Base-by-base conservation (phyloP, 2,113 vertebrate genomes). In the Burhinus oedicnemus region DNA sequence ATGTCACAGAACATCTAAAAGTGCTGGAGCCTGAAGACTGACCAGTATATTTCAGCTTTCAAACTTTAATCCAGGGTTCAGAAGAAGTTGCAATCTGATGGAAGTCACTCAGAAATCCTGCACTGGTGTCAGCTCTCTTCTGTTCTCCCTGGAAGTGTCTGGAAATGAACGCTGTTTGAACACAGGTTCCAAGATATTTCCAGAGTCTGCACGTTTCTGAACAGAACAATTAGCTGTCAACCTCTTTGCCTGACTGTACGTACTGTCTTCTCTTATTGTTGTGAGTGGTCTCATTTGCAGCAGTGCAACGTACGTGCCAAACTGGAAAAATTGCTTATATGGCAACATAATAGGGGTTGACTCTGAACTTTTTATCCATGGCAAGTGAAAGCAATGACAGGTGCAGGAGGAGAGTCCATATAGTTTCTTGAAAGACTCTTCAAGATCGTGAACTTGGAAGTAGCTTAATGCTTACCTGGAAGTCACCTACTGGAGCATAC, bases 401-500 rank as follows among this genome's bases (percentile, higher is more conserved):
- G 10, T 77, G 32, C 6, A 68, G 38, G 51, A 38, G 15, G 6
- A 52, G 14, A 16, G 6, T 62, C 36, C 1, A 0, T 26, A 9
- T 3, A 25, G 6, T 82, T 91, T 81, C 7, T 47, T 77, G 30
- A 44, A 58, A 72, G 26, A 25, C 57, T 36, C 8, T 82, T 90
- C 13, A 42, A 80, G 47, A n/a, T 13, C 4, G 8, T 69, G n/a
- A 64, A 20, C 0, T 0, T 60, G 36, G 19, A 80, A 65, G 30
- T 44, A 30, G 65, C 17, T 5, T 72, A 69, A 74, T 74, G 30
- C 12, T 1, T 34, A 36, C 9, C 38, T 72, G 36, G 12, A 69
- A 76, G 23, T 21, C 19, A 18, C 22, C 9, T 90, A 9, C 40
- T 0, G 1, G 21, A 47, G 34, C 42, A 5, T 10, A 32, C 19